These are phyloP conservation scores for Rhinichthys klamathensis DNA, from an alignment of 2,113 vertebrate species.

Conservation along the genomic window DNA sequence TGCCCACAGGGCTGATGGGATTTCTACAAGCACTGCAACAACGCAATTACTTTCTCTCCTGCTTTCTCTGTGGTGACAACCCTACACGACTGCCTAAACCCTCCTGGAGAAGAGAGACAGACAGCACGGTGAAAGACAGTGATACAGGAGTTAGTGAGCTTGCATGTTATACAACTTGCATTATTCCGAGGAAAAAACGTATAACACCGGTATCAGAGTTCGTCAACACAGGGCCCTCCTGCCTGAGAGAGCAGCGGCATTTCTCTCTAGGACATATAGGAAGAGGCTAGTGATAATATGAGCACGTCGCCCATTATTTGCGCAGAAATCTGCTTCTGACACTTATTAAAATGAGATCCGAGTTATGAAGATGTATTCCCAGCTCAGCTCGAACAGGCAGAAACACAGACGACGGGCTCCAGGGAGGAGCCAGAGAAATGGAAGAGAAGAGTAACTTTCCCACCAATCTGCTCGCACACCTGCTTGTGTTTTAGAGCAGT, in stretches of 20 bases:
- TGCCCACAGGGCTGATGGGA: slow-evolving; percentile 68
- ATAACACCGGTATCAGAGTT: background rate
- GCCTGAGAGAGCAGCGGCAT: background rate
- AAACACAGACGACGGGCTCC: slow-evolving; percentile 7
- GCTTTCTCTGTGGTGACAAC: slow-evolving; percentile 13
- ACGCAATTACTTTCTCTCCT: slow-evolving; percentile 69
- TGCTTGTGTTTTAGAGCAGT: slow-evolving; percentile 28
- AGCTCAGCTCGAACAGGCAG: slow-evolving; percentile 18
- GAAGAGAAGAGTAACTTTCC: slow-evolving; percentile 25
- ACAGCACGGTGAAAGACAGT: background rate
- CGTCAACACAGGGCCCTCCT: background rate
- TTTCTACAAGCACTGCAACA: slow-evolving; percentile 65
- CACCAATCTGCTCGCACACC: slow-evolving; percentile 8
- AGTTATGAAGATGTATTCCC: slow-evolving; percentile 45
- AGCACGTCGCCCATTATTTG: background rate
- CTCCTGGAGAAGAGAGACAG: slow-evolving; percentile 2
- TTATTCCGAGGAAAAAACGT: background rate
- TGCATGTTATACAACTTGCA: background rate
- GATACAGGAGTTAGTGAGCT: background rate
- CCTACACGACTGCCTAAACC: slow-evolving; percentile 21
- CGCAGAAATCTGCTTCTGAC: slow-evolving; percentile 13
- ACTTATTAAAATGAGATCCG: slow-evolving; percentile 14
- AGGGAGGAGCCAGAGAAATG: slow-evolving; percentile 10
- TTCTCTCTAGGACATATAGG: background rate
- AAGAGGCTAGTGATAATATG: background rate